Evolutionary conservation across 2,888 invertebrate genomes (phyloP), one percentile per base, ranked within the genome.

Genomic region (Suillia variegata): DNA sequence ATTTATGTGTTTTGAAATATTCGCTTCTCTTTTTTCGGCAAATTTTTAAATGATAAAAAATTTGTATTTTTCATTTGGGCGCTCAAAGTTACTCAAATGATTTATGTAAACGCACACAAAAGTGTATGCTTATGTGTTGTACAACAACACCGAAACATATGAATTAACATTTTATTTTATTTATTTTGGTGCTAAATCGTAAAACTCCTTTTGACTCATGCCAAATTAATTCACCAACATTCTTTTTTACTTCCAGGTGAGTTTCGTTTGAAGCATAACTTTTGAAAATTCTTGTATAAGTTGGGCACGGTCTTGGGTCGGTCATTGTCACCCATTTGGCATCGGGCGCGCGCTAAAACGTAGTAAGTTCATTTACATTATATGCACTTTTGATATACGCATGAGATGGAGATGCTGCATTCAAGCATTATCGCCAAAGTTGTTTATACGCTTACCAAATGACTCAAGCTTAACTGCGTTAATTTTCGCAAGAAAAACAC

Each of bases 211-310:
- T 62, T 62, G 58, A 62, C 55, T 60, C 60, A 62, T 54, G 42
- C 54, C 45, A 53, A 47, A 59, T 22, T 52, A 57, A 54, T 58
- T 42, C 38, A n/a, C 45, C 21, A 2, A 24, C 38, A 26, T 56
- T 55, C 22, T 18, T 18, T 4, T 45, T 18, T 45, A 45, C 45
- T 60, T 58, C 54, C 60, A 63, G 63, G 60, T 63, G 47, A 63
- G 60, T 60, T 24, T 51, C 26, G 15, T 18, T 12, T 17, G 5
- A 18, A 38, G 18, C 26, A 57, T 51, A 45, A 45, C 13, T 4
- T 18, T 15, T 24, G 31, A 26, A 17, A 51, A 26, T 45, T 33
- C 24, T 20, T 38, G 26, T 17, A 15, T 49, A 42, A 45, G 4
- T 31, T 45, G 4, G n/a, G 24, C 13, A 24, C n/a, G 12, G 18